These are phyloP conservation scores for Arenicola marina DNA, from an alignment of 2,888 invertebrate species.

Conservation along the genomic window DNA sequence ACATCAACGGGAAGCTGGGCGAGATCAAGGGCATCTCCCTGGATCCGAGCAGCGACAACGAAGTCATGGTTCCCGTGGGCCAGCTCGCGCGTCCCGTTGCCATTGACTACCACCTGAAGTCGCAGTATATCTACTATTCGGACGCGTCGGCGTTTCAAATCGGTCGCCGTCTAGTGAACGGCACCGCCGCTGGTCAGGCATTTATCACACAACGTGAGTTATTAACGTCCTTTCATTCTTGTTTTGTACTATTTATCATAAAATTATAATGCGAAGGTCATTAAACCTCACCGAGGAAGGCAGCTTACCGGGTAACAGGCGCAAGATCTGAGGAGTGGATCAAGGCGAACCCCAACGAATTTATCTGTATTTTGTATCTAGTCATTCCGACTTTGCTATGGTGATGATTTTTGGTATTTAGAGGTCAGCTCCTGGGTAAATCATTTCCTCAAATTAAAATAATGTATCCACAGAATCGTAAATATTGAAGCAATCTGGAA, in stretches of 20 bases:
- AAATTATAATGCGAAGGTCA: not conserved
- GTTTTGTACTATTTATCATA: not conserved
- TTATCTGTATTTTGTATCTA: too few species aligned
- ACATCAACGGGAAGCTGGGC: constrained; percentile 72
- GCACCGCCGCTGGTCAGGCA: constrained; percentile 65
- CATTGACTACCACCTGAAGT: constrained; percentile 72
- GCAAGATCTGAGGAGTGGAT: too few species aligned
- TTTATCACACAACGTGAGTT: constrained; percentile 65
- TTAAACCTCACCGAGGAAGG: too few species aligned
- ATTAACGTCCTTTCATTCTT: not conserved
- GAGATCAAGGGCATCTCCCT: constrained; percentile 72
- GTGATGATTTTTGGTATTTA: too few species aligned
- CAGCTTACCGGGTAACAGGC: too few species aligned
- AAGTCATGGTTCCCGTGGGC: constrained; percentile 74
- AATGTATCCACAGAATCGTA: too few species aligned
- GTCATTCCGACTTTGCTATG: too few species aligned
- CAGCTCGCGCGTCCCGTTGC: constrained; percentile 71
- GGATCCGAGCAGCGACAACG: constrained; percentile 47
- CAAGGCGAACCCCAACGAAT: too few species aligned
- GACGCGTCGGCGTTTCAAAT: constrained; percentile 65
- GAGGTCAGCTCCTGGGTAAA: too few species aligned
- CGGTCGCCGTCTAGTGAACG: constrained; percentile 70
- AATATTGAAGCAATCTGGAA: too few species aligned
- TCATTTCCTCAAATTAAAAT: too few species aligned
- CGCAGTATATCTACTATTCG: constrained; percentile 71